These are phyloP conservation scores for Cisticola juncidis DNA, from an alignment of 2,113 vertebrate species.

Conservation along the genomic window DNA sequence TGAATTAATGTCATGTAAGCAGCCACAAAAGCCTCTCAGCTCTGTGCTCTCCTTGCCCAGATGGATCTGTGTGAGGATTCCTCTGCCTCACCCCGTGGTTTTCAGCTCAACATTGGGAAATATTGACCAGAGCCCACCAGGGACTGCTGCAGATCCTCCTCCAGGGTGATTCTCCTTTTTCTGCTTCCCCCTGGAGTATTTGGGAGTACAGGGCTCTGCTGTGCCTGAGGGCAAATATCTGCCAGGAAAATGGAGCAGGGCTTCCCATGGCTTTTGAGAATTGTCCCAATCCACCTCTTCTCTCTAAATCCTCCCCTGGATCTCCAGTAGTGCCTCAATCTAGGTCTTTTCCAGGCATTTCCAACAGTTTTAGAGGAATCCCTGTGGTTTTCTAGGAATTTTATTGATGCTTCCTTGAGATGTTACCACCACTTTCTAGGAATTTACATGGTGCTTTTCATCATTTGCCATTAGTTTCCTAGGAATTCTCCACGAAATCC, in stretches of 20 bases:
- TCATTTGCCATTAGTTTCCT: not conserved
- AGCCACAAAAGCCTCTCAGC: slow-evolving; percentile 7
- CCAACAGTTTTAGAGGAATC: not conserved
- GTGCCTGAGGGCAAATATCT: not conserved
- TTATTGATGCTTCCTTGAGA: not conserved
- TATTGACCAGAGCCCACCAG: not conserved
- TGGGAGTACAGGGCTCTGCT: slow-evolving; percentile 14
- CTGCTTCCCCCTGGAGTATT: not conserved
- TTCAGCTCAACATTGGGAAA: slow-evolving; percentile 20
- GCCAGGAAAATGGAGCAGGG: not conserved
- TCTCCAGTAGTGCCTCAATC: not conserved
- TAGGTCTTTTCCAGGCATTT: not conserved
- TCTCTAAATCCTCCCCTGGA: not conserved
- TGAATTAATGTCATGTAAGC: slow-evolving; percentile 30
- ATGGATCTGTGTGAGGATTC: not conserved
- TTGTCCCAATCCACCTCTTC: rapidly evolving
- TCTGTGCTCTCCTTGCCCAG: not conserved
- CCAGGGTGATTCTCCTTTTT: not conserved
- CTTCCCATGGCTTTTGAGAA: slow-evolving; percentile 8
- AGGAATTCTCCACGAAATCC: not conserved
- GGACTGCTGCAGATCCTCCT: not conserved
- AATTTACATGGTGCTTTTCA: not conserved
- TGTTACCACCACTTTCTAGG: not conserved
- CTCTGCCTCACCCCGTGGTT: not conserved
- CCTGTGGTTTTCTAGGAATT: not conserved